Evolutionary conservation across 2,113 vertebrate species (phyloP).

Genomic region (Haliaeetus leucogaster): DNA sequence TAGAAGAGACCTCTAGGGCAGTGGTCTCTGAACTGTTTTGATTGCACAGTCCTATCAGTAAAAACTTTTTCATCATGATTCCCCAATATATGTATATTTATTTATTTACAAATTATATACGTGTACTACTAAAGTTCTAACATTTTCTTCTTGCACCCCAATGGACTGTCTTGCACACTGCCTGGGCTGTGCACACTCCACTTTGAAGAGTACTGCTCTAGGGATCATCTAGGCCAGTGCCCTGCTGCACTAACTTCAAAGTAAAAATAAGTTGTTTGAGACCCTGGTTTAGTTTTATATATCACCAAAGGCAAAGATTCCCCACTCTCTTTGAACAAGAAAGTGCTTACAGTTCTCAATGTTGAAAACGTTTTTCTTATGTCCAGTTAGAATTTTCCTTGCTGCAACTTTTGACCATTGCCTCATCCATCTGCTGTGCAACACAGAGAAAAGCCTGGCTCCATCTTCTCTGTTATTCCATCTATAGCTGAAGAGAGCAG

Average conservation of each 20-base stretch:
- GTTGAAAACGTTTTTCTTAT: not conserved
- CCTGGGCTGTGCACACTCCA: not conserved
- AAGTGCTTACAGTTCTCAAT: not conserved
- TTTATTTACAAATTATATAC: not conserved
- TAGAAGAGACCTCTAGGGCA: not conserved
- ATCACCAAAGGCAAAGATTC: not conserved
- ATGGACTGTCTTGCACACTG: not conserved
- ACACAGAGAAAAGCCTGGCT: not conserved
- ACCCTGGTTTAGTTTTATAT: not conserved
- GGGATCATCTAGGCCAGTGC: not conserved
- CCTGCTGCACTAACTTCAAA: not conserved
- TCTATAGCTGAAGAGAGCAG: not conserved
- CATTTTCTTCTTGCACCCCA: not conserved
- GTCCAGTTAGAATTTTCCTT: not conserved
- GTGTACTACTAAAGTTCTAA: not conserved
- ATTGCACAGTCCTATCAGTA: not conserved
- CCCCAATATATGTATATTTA: not conserved
- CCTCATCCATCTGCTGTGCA: not conserved
- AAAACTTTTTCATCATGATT: not conserved
- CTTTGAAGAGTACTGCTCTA: not conserved
- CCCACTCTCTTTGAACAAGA: not conserved
- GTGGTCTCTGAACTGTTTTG: not conserved
- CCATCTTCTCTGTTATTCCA: not conserved
- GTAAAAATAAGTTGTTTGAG: not conserved
- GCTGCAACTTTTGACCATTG: not conserved